Base-by-base conservation (phyloP, 2,797 vertebrate genomes). In the Halcyon smyrnensis region DNA sequence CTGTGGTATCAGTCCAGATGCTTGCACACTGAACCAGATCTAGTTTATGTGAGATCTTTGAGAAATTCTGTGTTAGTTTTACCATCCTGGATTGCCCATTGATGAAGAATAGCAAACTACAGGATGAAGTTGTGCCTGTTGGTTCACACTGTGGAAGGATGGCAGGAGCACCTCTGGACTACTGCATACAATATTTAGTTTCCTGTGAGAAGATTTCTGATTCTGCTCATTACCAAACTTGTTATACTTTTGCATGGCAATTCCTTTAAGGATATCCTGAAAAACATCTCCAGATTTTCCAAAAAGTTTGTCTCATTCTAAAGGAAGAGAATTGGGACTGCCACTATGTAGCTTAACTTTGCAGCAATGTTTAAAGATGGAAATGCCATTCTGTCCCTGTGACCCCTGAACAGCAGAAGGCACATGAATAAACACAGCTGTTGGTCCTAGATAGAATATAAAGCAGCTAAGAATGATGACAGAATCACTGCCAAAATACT, bases 381-480 rank as follows among this genome's bases (percentile, higher is more conserved):
- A 90, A 94, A 59, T 69, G 67, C 24, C 21, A 57, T 69, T 18
- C 4, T 84, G 17, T 65, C 51, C 46, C 50, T 41, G n/a, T 79
- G 74, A 95, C 63, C 78, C 15, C 63, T 65, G 63, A 84, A 59
- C 8, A 56, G 50, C 60, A 91, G 54, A 93, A 93, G 34, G 36
- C 56, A 89, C 79, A 69, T 76, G 59, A 79, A 79, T 95, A 89
- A 89, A 95, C 63, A 93, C 71, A 95, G 75, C 46, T 92, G 82
- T 85, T 89, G 60, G 63, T 54, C 59, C 37, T 59, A 96, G 68
- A 76, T 2, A 80, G 75, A 57, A 15, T 2, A 83, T 8, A 70
- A 59, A 87, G 20, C 27, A 85, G 9, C 16, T 69, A 32, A 32
- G 30, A 87, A 73, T 30, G 63, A 63, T 27, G 25, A 12, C 51